These are phyloP conservation scores for Papilio polytes DNA, from an alignment of 1,140 invertebrate genomes.

Conservation along the genomic window DNA sequence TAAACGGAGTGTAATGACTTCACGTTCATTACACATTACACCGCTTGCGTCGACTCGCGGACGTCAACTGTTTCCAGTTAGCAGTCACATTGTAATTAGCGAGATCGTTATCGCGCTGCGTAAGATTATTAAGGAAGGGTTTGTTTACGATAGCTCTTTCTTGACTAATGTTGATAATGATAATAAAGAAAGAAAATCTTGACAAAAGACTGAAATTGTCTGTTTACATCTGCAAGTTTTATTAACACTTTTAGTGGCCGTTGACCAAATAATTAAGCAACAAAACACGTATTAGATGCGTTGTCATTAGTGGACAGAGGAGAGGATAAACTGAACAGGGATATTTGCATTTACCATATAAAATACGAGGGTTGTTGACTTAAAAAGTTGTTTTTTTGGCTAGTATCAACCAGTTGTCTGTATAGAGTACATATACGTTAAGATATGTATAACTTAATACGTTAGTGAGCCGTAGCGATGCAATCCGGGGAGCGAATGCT, in stretches of 20 bases:
- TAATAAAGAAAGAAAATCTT: background rate
- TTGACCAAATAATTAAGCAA: background rate
- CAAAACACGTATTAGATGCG: no score
- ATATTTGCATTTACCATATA: background rate
- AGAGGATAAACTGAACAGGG: no score
- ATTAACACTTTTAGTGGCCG: background rate
- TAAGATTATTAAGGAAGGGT: slow-evolving; percentile 17
- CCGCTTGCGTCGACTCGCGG: slow-evolving; percentile 10
- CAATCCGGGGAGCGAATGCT: slow-evolving; percentile 6
- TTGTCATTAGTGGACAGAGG: no score
- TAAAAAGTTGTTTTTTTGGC: background rate
- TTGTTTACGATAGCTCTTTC: slow-evolving; percentile 19
- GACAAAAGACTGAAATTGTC: no score
- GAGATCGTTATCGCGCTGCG: slow-evolving; percentile 20
- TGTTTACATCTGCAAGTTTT: no score
- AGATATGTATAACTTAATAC: background rate
- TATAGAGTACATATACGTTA: background rate
- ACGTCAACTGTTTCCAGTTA: slow-evolving; percentile 25
- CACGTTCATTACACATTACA: slow-evolving; percentile 20
- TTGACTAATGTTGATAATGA: background rate
- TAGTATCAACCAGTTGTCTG: background rate
- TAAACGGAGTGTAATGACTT: background rate
- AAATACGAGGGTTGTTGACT: background rate
- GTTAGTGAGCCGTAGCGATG: slow-evolving; percentile 19
- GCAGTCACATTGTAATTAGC: slow-evolving; percentile 23